Conservation (phyloP, 1,140 invertebrate genomes). For the Drosophila equinoxialis region DNA sequence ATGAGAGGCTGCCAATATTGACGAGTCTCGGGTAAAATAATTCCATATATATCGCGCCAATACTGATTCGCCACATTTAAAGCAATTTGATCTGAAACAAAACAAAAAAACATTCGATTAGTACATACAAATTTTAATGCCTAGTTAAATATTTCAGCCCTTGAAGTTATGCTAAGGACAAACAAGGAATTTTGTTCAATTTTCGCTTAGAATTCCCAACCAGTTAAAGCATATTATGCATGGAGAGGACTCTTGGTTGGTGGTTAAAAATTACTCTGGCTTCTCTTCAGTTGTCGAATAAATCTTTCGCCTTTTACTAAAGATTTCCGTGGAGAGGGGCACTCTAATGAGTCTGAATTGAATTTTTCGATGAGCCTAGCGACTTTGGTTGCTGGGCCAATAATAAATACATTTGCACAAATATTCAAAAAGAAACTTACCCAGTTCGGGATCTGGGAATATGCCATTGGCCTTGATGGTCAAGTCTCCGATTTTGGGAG, state of each 20-base stretch:
- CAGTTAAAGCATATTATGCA: neutral
- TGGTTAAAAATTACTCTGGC: conserved; percentile 51
- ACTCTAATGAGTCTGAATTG: conserved; percentile 56
- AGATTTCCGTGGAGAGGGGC: conserved; percentile 81
- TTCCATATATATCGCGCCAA: conserved; percentile 76
- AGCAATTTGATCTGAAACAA: conserved; percentile 63
- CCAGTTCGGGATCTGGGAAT: conserved; percentile 76
- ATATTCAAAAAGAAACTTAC: conserved; percentile 55
- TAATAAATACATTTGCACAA: conserved; percentile 41
- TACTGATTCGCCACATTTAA: conserved; percentile 77
- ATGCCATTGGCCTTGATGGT: conserved; percentile 73
- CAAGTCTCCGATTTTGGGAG: conserved; percentile 67
- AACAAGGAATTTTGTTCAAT: neutral
- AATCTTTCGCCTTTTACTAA: conserved; percentile 84
- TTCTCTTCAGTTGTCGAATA: conserved; percentile 83
- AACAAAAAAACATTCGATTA: neutral
- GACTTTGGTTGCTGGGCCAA: conserved; percentile 31
- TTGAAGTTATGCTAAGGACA: too few species aligned
- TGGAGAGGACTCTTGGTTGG: neutral
- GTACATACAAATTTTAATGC: neutral
- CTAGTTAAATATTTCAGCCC: neutral
- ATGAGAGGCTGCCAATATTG: conserved; percentile 71
- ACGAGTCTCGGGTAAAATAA: conserved; percentile 74
- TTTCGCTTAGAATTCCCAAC: conserved; percentile 35
- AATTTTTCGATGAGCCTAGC: conserved; percentile 44